Base-by-base conservation (phyloP, 2,113 vertebrate genomes). In the Periophthalmus modestus region DNA sequence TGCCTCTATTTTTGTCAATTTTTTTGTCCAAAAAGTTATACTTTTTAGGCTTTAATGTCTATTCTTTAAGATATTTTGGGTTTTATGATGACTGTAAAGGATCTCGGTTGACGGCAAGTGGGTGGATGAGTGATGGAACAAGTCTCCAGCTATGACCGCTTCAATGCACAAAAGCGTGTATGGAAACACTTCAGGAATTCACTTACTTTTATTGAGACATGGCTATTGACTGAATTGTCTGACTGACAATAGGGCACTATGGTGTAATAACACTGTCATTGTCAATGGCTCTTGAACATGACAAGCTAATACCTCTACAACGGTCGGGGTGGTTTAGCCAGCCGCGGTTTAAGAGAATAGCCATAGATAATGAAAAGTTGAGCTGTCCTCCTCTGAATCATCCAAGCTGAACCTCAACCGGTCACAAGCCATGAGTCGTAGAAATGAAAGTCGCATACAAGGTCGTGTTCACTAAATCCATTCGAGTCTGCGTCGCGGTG, bases 401-500 rank as follows among this genome's bases (percentile, higher is more conserved):
- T 66, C 23, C 62, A 21, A 46, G 74, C 24, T 66, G 73, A 66
- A 73, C 46, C 16, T 47, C 73, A 59, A 61, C 59, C 39, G 57
- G 48, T 50, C 46, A 58, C 54, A 33, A 43, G 66, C 71, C 21
- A 19, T 3, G 1, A 59, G 55, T 62, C 68, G 79, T 68, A 69
- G 69, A 75, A 84, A 84, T 79, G 74, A 80, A 79, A 75, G 71
- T 83, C 79, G 73, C 50, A 68, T 46, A 81, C 79, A 88, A 88
- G 87, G 87, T 89, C 87, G 78, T 43, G 69, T 74, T 80, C 11
- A 24, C 74, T 76, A 71, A 76, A 88, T 82, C 74, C 69, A 80
- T 73, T 81, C 52, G 59, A 68, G 57, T 77, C 72, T 9, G 46
- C 43, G 75, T n/a, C 16, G n/a, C 52, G 34, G 46, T 39, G 48